phyloP scores from a whole-genome alignment of 2,888 invertebrate species.

The Belgica antarctica region DNA sequence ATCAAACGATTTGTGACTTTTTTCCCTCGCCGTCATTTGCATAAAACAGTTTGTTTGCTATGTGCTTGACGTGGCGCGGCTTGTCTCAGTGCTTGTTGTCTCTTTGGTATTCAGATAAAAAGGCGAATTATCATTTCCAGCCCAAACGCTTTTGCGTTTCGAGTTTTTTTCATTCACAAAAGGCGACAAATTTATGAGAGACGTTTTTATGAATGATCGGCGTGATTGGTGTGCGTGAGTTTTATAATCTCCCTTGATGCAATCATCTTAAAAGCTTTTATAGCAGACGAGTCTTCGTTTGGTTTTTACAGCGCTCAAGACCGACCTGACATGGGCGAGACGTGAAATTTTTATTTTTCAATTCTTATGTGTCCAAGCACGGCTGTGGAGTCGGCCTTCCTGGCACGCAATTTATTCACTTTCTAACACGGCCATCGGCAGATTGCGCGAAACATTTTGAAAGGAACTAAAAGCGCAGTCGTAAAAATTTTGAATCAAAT shows the following conservation, averaged over 20 bases:
- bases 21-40: conserved; percentile 4
- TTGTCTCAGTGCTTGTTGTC: neutral
- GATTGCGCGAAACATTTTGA: neutral
- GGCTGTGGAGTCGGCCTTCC: too few relatives aligned
- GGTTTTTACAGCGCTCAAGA: too few relatives aligned
- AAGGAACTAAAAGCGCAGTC: neutral
- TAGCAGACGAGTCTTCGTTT: too few relatives aligned
- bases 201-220: conserved; percentile 15
- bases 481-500: neutral
- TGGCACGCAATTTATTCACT: too few relatives aligned
- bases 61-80: neutral
- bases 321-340: too few relatives aligned
- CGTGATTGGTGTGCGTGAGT: neutral
- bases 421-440: too few relatives aligned
- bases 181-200: conserved; percentile 20
- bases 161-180: conserved; percentile 10
- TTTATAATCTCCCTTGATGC: neutral
- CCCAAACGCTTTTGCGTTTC: neutral
- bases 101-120: conserved; percentile 16
- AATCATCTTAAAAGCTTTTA: neutral
- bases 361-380: too few relatives aligned
- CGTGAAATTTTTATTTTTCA: too few relatives aligned
- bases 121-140: neutral
- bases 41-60: conserved; percentile 5
- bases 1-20: neutral